Percentiles rank a stretch among this genome's conserved stretches.
These are phyloP conservation scores for Thaleichthys pacificus DNA, from an alignment of 2,797 vertebrate genomes.

Conservation along the genomic window DNA sequence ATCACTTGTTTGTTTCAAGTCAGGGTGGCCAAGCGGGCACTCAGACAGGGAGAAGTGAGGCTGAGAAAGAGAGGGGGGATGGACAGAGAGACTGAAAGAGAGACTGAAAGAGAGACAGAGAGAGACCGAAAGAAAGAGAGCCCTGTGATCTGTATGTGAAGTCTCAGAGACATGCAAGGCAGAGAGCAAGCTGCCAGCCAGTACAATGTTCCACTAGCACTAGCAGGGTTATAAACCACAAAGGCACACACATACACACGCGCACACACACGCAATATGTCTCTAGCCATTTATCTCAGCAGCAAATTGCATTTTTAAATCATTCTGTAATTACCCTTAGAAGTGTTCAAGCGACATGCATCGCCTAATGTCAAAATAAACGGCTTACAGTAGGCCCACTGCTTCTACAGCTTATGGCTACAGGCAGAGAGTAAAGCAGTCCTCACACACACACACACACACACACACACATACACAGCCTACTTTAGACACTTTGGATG, in stretches of 20 bases:
- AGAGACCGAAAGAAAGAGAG: background rate
- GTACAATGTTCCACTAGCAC: slow-evolving; percentile 28
- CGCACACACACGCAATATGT: background rate
- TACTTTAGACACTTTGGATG: background rate
- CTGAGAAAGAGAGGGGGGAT: background rate
- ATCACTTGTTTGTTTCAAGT: slow-evolving; percentile 35
- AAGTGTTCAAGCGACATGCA: slow-evolving; percentile 1
- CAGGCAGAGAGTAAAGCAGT: background rate
- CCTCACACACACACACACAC: background rate
- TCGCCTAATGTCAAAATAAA: slow-evolving; percentile 29
- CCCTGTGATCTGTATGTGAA: slow-evolving; percentile 61
- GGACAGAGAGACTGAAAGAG: background rate
- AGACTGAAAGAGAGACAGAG: background rate
- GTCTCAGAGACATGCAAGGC: slow-evolving; percentile 51
- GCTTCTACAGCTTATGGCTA: background rate
- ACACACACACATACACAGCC: background rate
- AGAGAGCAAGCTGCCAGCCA: slow-evolving; percentile 41
- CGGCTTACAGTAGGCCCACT: slow-evolving; percentile 4
- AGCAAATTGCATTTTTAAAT: slow-evolving; percentile 43
- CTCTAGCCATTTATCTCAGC: slow-evolving; percentile 24
- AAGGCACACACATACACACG: slow-evolving; percentile 4
- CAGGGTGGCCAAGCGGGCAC: slow-evolving; percentile 23
- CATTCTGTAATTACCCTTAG: slow-evolving; percentile 37
- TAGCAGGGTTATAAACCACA: background rate
- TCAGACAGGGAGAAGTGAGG: background rate